Evolutionary conservation across 1,140 invertebrate genomes (phyloP).

Genomic region (Hylaeus anthracinus): DNA sequence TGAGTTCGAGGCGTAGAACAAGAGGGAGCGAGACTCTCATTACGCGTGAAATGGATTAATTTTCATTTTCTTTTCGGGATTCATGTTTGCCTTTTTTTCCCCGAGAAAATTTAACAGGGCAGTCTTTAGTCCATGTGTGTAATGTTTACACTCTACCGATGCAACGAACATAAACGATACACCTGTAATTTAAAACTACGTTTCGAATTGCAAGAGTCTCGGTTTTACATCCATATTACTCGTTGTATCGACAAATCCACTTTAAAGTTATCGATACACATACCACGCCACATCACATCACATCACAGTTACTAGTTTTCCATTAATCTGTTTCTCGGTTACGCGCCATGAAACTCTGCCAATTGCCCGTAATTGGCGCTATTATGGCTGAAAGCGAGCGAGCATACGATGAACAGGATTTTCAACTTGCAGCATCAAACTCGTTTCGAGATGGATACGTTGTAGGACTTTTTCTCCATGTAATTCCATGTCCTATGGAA

Average conservation of each 20-base stretch:
- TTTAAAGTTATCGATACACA: constrained; percentile 41
- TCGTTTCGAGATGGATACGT: too few species aligned
- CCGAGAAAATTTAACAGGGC: constrained; percentile 23
- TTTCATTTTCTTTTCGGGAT: constrained; percentile 2
- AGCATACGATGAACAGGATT: neutral
- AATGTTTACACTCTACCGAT: constrained; percentile 33
- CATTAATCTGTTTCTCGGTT: constrained; percentile 50
- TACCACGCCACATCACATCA: too few species aligned
- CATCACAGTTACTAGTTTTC: constrained; percentile 2
- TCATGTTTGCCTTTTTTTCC: neutral
- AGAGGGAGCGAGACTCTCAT: too few species aligned
- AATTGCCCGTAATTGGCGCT: constrained; percentile 52
- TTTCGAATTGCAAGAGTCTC: constrained; percentile 12
- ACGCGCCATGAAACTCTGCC: constrained; percentile 26
- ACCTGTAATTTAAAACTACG: constrained; percentile 30
- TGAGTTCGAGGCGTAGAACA: too few species aligned
- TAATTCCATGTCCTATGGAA: too few species aligned
- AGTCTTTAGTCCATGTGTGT: constrained; percentile 25
- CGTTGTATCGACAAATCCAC: constrained; percentile 31
- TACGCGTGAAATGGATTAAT: too few species aligned
- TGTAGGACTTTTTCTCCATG: too few species aligned
- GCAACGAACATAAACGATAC: neutral
- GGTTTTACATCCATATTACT: constrained; percentile 29
- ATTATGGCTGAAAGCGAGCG: constrained; percentile 37
- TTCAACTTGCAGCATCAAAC: neutral